Percentiles rank a stretch among this genome's conserved stretches.
phyloP scores from a whole-genome alignment of 2,888 invertebrate species.

The Hirtodrosophila alboralis region DNA sequence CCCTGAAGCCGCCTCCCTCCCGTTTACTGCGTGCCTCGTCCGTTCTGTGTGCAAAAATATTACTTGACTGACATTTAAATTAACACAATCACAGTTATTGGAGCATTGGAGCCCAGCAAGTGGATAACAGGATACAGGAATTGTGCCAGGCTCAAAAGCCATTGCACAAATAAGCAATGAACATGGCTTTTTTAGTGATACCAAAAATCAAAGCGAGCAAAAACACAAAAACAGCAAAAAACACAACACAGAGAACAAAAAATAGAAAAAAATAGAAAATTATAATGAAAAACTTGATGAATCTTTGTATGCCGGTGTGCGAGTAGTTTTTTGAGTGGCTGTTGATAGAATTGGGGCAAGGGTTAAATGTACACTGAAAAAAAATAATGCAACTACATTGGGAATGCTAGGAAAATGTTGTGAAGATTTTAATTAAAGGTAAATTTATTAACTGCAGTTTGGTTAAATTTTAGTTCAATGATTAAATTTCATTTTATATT shows the following conservation, averaged over 20 bases:
- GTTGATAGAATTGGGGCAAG: conserved; percentile 9
- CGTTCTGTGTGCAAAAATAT: conserved; percentile 71
- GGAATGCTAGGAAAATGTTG: too few species aligned
- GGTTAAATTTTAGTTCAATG: too few species aligned
- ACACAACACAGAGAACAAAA: conserved; percentile 11
- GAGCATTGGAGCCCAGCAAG: conserved; percentile 59
- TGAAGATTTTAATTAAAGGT: too few species aligned
- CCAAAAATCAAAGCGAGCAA: conserved; percentile 46
- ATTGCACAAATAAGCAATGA: conserved; percentile 65
- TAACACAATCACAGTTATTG: conserved; percentile 80
- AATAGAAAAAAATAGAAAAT: conserved; percentile 34
- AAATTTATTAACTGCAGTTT: too few species aligned
- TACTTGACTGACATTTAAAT: conserved; percentile 80
- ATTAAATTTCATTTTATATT: too few species aligned
- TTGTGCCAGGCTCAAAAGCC: conserved; percentile 36
- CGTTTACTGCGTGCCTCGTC: conserved; percentile 32
- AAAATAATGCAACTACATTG: neutral
- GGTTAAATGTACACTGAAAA: neutral
- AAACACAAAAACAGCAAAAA: conserved; percentile 22
- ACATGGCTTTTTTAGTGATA: conserved; percentile 45
- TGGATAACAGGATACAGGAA: conserved; percentile 22
- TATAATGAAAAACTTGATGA: conserved; percentile 69
- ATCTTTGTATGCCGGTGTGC: conserved; percentile 35
- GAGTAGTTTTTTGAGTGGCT: conserved; percentile 24
- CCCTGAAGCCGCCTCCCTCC: conserved; percentile 14